Conservation (phyloP, 2,797 vertebrate species). For the Alfaro cultratus region DNA sequence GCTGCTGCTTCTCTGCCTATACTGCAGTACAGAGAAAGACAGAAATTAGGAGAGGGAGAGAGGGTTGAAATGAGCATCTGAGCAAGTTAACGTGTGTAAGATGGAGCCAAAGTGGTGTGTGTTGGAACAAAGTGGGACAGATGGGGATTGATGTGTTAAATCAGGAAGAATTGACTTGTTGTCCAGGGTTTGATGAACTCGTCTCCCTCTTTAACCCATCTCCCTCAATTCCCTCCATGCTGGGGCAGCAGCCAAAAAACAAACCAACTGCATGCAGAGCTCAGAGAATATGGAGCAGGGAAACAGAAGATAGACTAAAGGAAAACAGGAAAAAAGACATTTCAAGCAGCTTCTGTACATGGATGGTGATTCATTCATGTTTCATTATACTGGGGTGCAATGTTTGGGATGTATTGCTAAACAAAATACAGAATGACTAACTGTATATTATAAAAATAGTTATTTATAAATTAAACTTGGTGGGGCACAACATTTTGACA, state of each 20-base stretch:
- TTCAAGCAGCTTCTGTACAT: slow-evolving; percentile 28
- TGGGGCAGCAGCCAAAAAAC: slow-evolving; percentile 47
- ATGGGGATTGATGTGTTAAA: slow-evolving; percentile 59
- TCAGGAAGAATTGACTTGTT: slow-evolving; percentile 70
- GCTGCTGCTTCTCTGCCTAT: slow-evolving; percentile 62
- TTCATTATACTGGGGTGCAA: slow-evolving; percentile 31
- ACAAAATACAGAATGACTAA: slow-evolving; percentile 51
- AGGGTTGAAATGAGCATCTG: slow-evolving; percentile 21
- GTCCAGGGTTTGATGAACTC: slow-evolving; percentile 70
- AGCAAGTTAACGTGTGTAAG: slow-evolving; percentile 29
- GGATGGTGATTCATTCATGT: slow-evolving; percentile 46
- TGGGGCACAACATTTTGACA: not conserved
- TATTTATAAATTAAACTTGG: not conserved
- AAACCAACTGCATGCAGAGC: slow-evolving; percentile 22
- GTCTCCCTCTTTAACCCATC: slow-evolving; percentile 67
- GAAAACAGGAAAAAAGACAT: slow-evolving; percentile 13
- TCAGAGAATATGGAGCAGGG: not conserved
- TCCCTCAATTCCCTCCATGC: slow-evolving; percentile 56
- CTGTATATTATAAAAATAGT: not conserved
- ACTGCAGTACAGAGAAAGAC: slow-evolving; percentile 48
- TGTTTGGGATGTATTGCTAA: slow-evolving; percentile 31
- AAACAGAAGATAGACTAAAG: slow-evolving; percentile 6
- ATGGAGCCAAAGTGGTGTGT: slow-evolving; percentile 16
- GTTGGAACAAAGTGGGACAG: slow-evolving; percentile 26
- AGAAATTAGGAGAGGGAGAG: slow-evolving; percentile 8